phyloP scores from a whole-genome alignment of 2,888 invertebrate genomes.

The Netelia fuscicornis region DNA sequence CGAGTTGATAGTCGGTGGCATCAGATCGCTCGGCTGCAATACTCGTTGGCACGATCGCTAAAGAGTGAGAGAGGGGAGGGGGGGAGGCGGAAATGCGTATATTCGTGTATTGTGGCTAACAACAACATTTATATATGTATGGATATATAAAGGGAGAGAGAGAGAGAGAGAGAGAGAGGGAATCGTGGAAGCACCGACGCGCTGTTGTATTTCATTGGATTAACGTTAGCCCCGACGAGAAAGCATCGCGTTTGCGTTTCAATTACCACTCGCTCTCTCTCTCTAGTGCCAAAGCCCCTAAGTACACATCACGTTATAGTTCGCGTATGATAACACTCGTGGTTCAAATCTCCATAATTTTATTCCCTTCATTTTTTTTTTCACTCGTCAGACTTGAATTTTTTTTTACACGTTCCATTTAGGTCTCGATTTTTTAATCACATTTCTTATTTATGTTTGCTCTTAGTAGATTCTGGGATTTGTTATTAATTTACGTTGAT shows the following conservation, averaged over 20 bases:
- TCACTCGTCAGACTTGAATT: too few species aligned
- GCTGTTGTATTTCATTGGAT: constrained; percentile 77
- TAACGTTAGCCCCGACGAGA: constrained; percentile 72
- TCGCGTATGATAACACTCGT: too few species aligned
- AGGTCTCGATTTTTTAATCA: too few species aligned
- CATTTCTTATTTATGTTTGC: too few species aligned
- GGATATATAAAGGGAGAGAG: not conserved
- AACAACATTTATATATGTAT: not conserved
- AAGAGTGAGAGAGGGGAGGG: not conserved
- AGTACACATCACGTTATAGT: constrained; percentile 2
- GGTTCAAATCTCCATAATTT: too few species aligned
- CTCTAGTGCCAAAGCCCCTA: constrained; percentile 9
- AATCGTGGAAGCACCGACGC: constrained; percentile 10
- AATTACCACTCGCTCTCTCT: constrained; percentile 70
- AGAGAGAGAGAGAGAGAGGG: not conserved
- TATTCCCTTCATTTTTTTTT: too few species aligned
- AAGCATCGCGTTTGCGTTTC: constrained; percentile 77
- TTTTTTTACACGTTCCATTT: too few species aligned
- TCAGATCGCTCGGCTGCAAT: constrained; percentile 38
- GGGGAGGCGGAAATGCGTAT: not conserved
- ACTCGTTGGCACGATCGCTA: constrained; percentile 24
- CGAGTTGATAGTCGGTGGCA: constrained; percentile 74
- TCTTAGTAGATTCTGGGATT: too few species aligned
- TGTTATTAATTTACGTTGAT: too few species aligned
- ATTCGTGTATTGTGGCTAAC: not conserved